Evolutionary conservation across 2,797 vertebrate genomes (phyloP), one percentile per base, ranked within the genome.

Genomic region (Clamator glandarius): DNA sequence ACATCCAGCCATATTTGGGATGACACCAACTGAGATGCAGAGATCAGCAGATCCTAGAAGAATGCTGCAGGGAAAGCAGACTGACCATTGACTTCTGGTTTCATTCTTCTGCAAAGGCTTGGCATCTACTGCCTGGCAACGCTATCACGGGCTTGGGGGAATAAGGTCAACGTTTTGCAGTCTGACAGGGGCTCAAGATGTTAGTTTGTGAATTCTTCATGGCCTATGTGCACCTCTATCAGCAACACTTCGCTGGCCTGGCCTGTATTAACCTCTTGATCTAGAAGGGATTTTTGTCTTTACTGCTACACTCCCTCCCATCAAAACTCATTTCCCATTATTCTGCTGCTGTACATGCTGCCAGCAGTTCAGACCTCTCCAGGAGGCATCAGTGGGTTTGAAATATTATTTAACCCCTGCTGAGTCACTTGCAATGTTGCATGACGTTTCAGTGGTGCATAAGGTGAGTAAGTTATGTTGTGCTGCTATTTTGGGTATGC

Each of bases 151-250:
- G 57, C 54, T 80, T 4, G 2, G 54, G 66, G 75, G 72, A 89
- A 36, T 55, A 75, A 72, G 51, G 62, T 51, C 82, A 83, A 83
- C 28, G 14, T 58, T 87, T 66, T 89, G 33, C 81, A 85, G 61
- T 31, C 72, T 87, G 78, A 76, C 55, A 79, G 63, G 28, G n/a
- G 57, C 54, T 94, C 8, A 7, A 21, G 76, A 85, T 44, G 42
- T 81, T 73, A 85, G 76, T 79, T 26, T 58, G 54, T 72, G 64
- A 66, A 91, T 91, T 85, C 89, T 94, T 78, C 93, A 85, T 78
- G 78, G 50, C 57, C 81, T 41, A 26, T 46, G 57, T 14, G 7
- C 78, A 93, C 81, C 46, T 92, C 84, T 68, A 75, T 82, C 84
- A 88, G 55, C 73, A 72, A 52, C 2, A 18, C 26, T 92, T 86